Percentiles rank a stretch among this genome's conserved stretches.
phyloP scores from a whole-genome alignment of 1,140 invertebrate species.

The Drosophila varians region DNA sequence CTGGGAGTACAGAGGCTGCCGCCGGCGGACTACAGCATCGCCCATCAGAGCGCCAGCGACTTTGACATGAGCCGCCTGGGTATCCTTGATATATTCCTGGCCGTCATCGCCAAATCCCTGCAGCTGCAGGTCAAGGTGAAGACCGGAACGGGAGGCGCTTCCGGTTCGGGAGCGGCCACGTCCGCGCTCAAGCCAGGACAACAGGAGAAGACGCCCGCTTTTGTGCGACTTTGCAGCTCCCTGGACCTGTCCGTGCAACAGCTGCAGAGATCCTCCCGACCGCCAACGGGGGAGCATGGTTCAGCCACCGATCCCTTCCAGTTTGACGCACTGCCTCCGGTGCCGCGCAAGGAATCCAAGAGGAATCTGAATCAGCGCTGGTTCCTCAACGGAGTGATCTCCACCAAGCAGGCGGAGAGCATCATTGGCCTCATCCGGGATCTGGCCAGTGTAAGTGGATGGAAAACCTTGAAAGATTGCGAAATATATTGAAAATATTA shows the following conservation, averaged over 20 bases:
- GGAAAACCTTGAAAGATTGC: neutral
- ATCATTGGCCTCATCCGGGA: conserved; percentile 95
- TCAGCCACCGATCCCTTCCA: conserved; percentile 59
- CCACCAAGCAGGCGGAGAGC: conserved; percentile 92
- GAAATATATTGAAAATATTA: too few relatives aligned
- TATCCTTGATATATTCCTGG: conserved; percentile 93
- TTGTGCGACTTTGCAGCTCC: conserved; percentile 76
- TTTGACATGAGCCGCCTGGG: conserved; percentile 87
- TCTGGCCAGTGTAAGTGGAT: conserved; percentile 92
- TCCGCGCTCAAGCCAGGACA: conserved; percentile 40
- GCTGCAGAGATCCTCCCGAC: conserved; percentile 31
- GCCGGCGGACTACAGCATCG: conserved; percentile 91
- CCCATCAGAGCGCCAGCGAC: conserved; percentile 85
- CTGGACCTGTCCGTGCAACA: conserved; percentile 78
- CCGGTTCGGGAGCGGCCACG: neutral
- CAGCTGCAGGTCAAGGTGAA: conserved; percentile 95
- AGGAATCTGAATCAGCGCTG: conserved; percentile 85
- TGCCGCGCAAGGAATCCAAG: conserved; percentile 50
- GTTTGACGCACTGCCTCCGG: conserved; percentile 41
- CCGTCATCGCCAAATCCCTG: conserved; percentile 93
- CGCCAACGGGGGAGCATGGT: conserved; percentile 26
- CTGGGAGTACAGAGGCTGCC: conserved; percentile 89
- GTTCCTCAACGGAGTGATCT: conserved; percentile 94
- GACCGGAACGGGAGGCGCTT: conserved; percentile 31
- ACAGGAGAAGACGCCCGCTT: conserved; percentile 72